Percentiles rank a stretch among this genome's conserved stretches.
These are phyloP conservation scores for Porites evermanni DNA, from an alignment of 92 coral and sea anemone species.

Conservation along the genomic window DNA sequence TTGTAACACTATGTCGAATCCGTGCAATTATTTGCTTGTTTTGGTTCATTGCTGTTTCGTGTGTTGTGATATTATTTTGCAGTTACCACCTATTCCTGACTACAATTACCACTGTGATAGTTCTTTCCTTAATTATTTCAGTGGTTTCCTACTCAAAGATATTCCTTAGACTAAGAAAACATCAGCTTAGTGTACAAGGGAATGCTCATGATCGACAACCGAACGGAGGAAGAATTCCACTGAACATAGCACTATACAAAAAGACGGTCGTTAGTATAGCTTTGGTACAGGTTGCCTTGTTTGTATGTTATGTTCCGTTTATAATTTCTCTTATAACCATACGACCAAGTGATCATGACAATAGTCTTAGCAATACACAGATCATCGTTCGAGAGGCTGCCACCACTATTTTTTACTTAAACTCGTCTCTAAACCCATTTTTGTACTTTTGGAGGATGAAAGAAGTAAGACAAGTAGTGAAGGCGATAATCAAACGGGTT, in stretches of 20 bases:
- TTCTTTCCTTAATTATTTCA: background rate
- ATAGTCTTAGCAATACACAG: background rate
- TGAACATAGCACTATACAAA: background rate
- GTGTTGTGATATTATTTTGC: background rate
- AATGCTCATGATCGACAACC: background rate
- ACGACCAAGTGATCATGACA: too few relatives aligned
- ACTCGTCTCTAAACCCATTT: background rate
- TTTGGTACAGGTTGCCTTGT: background rate
- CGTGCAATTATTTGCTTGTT: background rate
- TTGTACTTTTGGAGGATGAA: background rate
- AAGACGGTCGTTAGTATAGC: background rate
- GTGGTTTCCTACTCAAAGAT: background rate
- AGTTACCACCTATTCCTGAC: too few relatives aligned
- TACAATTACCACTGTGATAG: too few relatives aligned
- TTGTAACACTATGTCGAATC: background rate
- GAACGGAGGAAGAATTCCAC: background rate
- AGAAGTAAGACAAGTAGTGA: background rate
- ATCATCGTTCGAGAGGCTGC: background rate
- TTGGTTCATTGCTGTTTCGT: background rate
- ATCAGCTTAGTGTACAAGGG: background rate
- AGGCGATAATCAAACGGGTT: too few relatives aligned
- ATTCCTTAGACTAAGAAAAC: background rate
- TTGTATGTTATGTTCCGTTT: background rate
- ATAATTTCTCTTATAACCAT: background rate
- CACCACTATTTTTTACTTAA: background rate